phyloP scores from a whole-genome alignment of 2,113 vertebrate species.

The Phaethornis superciliosus region DNA sequence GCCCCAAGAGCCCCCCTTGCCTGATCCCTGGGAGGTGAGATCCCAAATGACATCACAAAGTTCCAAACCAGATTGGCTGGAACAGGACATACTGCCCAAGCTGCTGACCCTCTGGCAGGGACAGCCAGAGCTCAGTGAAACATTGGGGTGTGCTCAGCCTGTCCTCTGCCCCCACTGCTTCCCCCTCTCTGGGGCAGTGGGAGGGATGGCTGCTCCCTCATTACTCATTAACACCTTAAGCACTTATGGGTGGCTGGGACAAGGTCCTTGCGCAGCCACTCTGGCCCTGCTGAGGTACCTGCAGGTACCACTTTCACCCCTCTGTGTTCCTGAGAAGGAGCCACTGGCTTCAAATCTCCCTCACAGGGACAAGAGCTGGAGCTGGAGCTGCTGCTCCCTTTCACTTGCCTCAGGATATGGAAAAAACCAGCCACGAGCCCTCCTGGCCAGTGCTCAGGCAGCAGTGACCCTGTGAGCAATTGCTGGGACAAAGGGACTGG shows the following conservation, averaged over 20 bases:
- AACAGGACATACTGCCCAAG: fast-evolving
- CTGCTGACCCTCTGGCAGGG: fast-evolving
- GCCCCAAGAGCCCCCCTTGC: fast-evolving
- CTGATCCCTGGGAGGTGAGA: too few species aligned
- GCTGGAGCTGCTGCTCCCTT: not conserved
- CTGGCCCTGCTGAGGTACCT: fast-evolving
- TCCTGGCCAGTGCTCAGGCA: not conserved
- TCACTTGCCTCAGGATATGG: not conserved
- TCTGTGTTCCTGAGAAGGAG: fast-evolving
- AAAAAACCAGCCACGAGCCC: not conserved
- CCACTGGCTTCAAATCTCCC: fast-evolving
- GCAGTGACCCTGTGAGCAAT: not conserved
- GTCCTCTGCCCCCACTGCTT: not conserved
- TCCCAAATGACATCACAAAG: not conserved
- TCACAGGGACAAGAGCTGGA: fast-evolving
- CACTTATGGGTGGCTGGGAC: fast-evolving
- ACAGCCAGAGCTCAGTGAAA: fast-evolving
- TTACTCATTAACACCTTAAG: not conserved
- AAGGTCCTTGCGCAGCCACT: not conserved
- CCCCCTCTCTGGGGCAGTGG: fast-evolving
- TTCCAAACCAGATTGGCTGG: fast-evolving
- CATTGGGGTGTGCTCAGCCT: not conserved
- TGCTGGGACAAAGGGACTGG: not conserved
- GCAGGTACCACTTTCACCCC: fast-evolving
- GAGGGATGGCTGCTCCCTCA: not conserved